These are phyloP conservation scores for Saccopteryx bilineata DNA, from an alignment of 2,113 vertebrate species.

Conservation along the genomic window DNA sequence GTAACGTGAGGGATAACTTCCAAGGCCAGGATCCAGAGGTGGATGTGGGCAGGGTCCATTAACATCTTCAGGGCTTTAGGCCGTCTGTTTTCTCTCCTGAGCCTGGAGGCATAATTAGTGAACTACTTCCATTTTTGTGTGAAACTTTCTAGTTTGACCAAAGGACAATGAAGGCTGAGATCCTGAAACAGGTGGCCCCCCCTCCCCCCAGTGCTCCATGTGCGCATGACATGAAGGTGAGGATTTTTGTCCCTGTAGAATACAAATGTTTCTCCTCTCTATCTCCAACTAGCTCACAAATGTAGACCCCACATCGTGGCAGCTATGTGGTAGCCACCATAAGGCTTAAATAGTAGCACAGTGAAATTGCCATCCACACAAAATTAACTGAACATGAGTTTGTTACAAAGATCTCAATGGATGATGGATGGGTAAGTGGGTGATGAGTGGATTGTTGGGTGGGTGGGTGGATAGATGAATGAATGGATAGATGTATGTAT, in stretches of 20 bases:
- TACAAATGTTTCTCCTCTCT: background rate
- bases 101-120: background rate
- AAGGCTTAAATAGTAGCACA: background rate
- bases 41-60: background rate
- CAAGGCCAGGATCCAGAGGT: background rate
- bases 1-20: background rate
- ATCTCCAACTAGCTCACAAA: background rate
- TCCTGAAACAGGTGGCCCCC: background rate
- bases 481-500: no score
- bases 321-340: background rate
- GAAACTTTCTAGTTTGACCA: background rate
- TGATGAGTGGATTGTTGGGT: no score
- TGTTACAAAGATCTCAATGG: background rate
- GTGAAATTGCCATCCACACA: background rate
- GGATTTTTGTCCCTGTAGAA: background rate
- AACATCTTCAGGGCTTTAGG: background rate
- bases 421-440: no score
- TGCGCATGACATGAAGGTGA: accelerated
- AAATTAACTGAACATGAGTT: background rate
- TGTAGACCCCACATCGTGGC: background rate
- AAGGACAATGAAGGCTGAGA: background rate
- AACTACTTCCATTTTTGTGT: background rate
- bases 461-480: no score
- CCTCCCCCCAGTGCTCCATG: background rate
- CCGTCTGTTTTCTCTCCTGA: background rate